Base-by-base conservation (phyloP, 2,113 vertebrate species). In the Tauraco erythrolophus region DNA sequence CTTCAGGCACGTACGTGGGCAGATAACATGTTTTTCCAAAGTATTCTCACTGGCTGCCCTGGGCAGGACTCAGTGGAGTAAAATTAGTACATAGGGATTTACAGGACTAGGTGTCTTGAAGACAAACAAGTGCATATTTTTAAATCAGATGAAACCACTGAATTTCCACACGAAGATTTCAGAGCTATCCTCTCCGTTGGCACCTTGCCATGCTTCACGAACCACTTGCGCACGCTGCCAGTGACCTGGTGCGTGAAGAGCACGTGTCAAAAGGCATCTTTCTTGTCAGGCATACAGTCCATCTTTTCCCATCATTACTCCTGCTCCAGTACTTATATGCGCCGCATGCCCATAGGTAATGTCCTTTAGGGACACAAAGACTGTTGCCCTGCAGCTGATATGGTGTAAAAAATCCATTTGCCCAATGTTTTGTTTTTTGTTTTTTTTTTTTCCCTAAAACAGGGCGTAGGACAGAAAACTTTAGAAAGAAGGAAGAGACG, bases 1-100 rank as follows among this genome's bases (percentile, higher is more conserved):
- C 27, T 48, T 18, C 21, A 43, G 27, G 48, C 11, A 3, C 6
- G 1, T 7, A 3, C 0, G 1, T 16, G 3, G 17, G 27, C 27
- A 28, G 14, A 19, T 25, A 39, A 60, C 28, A 25, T 21, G 3
- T 30, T 62, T 69, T 54, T 7, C 39, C 3, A 6, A 27, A 41
- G 9, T 31, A 56, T 69, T 54, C n/a, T 21, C 54, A 25, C 39
- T 30, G 46, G 23, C 27, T 76, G n/a, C 37, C 28, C 27, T n/a
- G 46, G 22, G 37, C 15, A 45, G 19, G 25, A 28, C 53, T 53
- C 27, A 18, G 31, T 15, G 53, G 41, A 43, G 41, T 58, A 31
- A 50, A 51, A 50, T 31, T 10, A 45, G 14, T 9, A 22, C 14
- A 3, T 13, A 27, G 46, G 70, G 46, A n/a, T 46, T 76, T 54